Evolutionary conservation across 2,888 invertebrate species (phyloP).

Genomic region (Heteropelma amictum): DNA sequence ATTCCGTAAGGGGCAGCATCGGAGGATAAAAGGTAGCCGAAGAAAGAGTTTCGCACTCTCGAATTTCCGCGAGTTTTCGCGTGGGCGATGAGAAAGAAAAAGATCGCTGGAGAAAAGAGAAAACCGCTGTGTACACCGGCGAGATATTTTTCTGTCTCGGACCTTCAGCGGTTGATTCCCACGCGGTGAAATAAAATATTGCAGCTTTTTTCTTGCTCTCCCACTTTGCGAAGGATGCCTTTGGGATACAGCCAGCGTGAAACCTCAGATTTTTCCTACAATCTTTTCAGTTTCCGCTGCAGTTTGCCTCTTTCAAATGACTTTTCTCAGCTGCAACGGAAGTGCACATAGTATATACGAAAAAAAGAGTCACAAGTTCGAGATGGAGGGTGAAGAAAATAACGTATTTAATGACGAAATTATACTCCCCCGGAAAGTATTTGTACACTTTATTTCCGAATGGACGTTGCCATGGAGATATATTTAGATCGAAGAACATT

Average conservation of each 20-base stretch:
- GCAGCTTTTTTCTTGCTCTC: conserved; percentile 26
- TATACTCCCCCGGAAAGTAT: neutral
- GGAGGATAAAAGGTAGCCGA: conserved; percentile 46
- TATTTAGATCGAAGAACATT: too few relatives aligned
- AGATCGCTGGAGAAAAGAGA: too few relatives aligned
- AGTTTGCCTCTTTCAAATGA: neutral
- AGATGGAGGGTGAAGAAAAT: conserved; percentile 1
- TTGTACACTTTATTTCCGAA: neutral
- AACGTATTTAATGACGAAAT: neutral
- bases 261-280: conserved; percentile 2
- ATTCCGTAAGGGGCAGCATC: conserved; percentile 11
- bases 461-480: neutral
- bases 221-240: conserved; percentile 38
- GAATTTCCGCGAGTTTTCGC: neutral
- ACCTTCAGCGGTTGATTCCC: conserved; percentile 55
- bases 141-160: conserved; percentile 17
- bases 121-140: neutral
- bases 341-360: neutral
- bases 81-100: too few relatives aligned
- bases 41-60: conserved; percentile 46
- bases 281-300: neutral
- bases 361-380: neutral
- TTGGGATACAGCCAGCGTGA: conserved; percentile 30
- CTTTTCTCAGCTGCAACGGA: conserved; percentile 7
- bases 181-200: conserved; percentile 61